Conservation (phyloP, 2,888 invertebrate genomes). For the Zhengitettix transpicula region DNA sequence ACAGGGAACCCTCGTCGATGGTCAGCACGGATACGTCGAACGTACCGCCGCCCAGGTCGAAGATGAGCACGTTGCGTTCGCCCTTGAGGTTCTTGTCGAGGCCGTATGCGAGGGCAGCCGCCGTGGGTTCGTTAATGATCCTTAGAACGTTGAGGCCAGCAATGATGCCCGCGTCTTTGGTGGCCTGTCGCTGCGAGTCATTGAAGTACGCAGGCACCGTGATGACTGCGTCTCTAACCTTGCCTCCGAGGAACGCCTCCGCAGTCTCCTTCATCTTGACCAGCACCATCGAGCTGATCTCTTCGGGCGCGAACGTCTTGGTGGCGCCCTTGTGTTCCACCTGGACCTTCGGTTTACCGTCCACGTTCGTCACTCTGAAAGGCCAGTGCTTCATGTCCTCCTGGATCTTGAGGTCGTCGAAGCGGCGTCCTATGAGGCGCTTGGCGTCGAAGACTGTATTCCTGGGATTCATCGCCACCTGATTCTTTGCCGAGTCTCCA, state of each 20-base stretch:
- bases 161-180: constrained; percentile 42
- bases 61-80: constrained; percentile 35
- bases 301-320: constrained; percentile 50
- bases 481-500: constrained; percentile 76
- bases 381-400: constrained; percentile 76
- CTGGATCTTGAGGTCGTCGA: constrained; percentile 59
- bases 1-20: constrained; percentile 40
- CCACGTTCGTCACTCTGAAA: constrained; percentile 49
- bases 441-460: constrained; percentile 65
- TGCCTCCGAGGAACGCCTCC: constrained; percentile 50
- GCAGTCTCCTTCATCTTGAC: constrained; percentile 52
- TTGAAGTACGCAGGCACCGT: constrained; percentile 87
- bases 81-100: constrained; percentile 35
- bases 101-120: constrained; percentile 35
- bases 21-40: constrained; percentile 39
- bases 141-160: constrained; percentile 77
- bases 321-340: constrained; percentile 46
- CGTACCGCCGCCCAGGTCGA: constrained; percentile 39
- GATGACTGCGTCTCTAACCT: constrained; percentile 63
- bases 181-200: constrained; percentile 77
- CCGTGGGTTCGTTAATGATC: constrained; percentile 72
- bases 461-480: constrained; percentile 54
- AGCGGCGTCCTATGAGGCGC: constrained; percentile 65
- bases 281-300: no score
- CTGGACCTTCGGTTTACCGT: constrained; percentile 53